Percentiles rank a stretch among this genome's conserved stretches.
Evolutionary conservation across 2,888 invertebrate species (phyloP).

Genomic region (Oegoconia quadripuncta): DNA sequence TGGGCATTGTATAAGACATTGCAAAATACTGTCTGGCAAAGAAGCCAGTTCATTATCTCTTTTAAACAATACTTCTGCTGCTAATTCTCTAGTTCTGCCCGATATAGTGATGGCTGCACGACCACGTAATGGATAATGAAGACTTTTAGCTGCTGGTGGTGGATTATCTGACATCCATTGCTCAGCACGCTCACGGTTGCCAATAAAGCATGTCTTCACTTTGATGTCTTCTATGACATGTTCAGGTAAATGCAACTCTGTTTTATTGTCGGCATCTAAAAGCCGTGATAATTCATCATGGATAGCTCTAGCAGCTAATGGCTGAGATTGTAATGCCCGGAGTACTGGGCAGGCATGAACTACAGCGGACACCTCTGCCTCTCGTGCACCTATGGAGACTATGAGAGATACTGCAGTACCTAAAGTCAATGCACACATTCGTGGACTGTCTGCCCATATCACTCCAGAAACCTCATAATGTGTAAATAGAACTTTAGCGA

Average conservation of each 20-base stretch:
- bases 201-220: constrained; percentile 91
- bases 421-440: constrained; percentile 90
- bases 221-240: constrained; percentile 86
- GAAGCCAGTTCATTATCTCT: constrained; percentile 84
- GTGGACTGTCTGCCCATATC: constrained; percentile 90
- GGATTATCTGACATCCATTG: constrained; percentile 65
- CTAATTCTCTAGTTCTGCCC: constrained; percentile 85
- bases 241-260: constrained; percentile 71
- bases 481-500: constrained; percentile 94
- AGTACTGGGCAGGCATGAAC: constrained; percentile 93
- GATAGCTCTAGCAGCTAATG: constrained; percentile 86
- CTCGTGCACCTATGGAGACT: constrained; percentile 92
- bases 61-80: constrained; percentile 91
- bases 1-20: constrained; percentile 89
- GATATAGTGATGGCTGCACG: constrained; percentile 78
- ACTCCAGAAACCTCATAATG: constrained; percentile 89
- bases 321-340: constrained; percentile 89
- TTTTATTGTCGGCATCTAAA: constrained; percentile 63
- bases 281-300: constrained; percentile 79
- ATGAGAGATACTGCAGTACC: constrained; percentile 88
- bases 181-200: constrained; percentile 83
- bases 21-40: constrained; percentile 90
- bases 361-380: constrained; percentile 85
- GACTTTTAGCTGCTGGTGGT: constrained; percentile 62
- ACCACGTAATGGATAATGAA: constrained; percentile 81